A percentile compares a stretch with the other conserved stretches of the same genome.
phyloP scores from a whole-genome alignment of 2,113 vertebrate species.

The Silurus meridionalis region DNA sequence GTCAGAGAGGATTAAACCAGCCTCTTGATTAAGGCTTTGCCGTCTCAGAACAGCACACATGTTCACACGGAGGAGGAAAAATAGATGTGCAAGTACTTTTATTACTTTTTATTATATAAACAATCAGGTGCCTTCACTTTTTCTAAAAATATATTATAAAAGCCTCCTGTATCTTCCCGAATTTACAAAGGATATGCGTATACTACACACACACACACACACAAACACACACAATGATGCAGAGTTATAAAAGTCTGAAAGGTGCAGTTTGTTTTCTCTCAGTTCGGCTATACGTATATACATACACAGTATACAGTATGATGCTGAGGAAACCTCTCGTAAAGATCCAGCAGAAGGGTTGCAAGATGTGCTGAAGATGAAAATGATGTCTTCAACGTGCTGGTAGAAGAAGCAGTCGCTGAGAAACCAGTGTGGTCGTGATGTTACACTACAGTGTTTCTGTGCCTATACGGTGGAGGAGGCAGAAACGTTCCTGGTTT shows the following conservation, averaged over 20 bases:
- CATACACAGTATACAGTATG: background rate
- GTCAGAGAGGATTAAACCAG: slow-evolving; percentile 18
- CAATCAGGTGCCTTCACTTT: slow-evolving; percentile 14
- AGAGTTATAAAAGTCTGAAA: slow-evolving; percentile 15
- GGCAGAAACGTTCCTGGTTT: slow-evolving; percentile 90
- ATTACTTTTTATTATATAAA: slow-evolving; percentile 18
- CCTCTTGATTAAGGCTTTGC: background rate
- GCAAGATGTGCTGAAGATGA: slow-evolving; percentile 19
- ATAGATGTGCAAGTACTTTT: background rate
- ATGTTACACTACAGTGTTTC: slow-evolving; percentile 94
- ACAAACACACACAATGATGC: background rate
- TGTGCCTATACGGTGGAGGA: slow-evolving; percentile 95
- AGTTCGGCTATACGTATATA: background rate
- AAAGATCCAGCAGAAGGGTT: background rate
- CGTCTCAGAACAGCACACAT: slow-evolving; percentile 29
- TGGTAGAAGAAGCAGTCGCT: slow-evolving; percentile 53
- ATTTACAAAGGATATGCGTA: background rate
- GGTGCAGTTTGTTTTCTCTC: background rate
- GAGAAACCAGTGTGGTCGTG: slow-evolving; percentile 15
- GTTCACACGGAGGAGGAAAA: background rate
- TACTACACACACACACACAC: background rate
- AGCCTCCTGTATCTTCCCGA: background rate
- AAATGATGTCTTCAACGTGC: slow-evolving; percentile 40
- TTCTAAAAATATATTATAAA: slow-evolving; percentile 24
- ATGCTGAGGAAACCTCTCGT: background rate